Percentiles rank a stretch among this genome's conserved stretches.
Evolutionary conservation across 1,140 invertebrate genomes (phyloP).

Genomic region (Scaptomyza graminum): DNA sequence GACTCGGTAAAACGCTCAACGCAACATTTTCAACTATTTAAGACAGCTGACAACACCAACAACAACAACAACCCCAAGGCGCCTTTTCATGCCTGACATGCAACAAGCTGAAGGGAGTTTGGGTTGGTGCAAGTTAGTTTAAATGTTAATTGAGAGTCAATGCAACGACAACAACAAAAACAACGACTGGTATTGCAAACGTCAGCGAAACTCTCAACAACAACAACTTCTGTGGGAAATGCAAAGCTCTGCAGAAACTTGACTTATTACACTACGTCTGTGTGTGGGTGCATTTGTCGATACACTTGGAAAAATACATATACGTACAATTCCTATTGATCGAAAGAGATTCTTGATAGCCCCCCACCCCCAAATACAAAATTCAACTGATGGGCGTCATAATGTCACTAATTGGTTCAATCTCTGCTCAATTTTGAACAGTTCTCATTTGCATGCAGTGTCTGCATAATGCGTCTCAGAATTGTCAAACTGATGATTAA

Average conservation of each 20-base stretch:
- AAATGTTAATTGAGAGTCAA: constrained; percentile 65
- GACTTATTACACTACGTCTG: background rate
- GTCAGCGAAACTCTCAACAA: constrained; percentile 63
- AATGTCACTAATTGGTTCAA: too few species aligned
- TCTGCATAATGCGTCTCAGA: too few species aligned
- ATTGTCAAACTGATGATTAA: too few species aligned
- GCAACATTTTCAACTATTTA: constrained; percentile 61
- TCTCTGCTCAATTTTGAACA: too few species aligned
- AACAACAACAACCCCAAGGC: constrained; percentile 29
- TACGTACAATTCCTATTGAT: too few species aligned
- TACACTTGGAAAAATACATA: constrained; percentile 15
- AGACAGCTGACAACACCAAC: constrained; percentile 34
- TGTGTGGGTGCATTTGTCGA: constrained; percentile 12
- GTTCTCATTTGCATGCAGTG: too few species aligned
- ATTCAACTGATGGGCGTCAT: too few species aligned
- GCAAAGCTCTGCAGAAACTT: constrained; percentile 63
- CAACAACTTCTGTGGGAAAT: constrained; percentile 45
- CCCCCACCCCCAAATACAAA: too few species aligned
- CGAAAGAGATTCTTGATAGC: too few species aligned
- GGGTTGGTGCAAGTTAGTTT: constrained; percentile 18
- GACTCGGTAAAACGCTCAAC: constrained; percentile 50
- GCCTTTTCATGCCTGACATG: constrained; percentile 9
- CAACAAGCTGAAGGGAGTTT: background rate
- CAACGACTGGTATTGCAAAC: constrained; percentile 41
- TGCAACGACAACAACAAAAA: constrained; percentile 34